Percentiles rank a stretch among this genome's conserved stretches.
Evolutionary conservation across 2,797 vertebrate species (phyloP).

Genomic region (Sebastes baramenuke): DNA sequence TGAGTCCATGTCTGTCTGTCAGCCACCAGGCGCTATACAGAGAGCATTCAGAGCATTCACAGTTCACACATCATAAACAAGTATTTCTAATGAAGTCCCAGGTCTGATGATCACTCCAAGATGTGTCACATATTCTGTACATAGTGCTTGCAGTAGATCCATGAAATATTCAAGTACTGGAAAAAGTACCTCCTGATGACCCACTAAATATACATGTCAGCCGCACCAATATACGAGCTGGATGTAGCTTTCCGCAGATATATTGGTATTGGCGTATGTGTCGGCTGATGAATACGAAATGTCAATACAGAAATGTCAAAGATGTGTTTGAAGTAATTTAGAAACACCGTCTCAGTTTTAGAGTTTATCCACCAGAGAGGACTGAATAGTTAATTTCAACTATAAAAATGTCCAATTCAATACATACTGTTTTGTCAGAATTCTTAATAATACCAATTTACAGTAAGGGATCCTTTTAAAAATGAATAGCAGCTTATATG

Average conservation of each 20-base stretch:
- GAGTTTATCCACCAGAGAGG: neutral
- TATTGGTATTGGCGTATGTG: neutral
- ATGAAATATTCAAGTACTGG: neutral
- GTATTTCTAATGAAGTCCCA: neutral
- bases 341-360: neutral
- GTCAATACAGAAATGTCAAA: neutral
- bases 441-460: neutral
- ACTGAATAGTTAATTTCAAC: neutral
- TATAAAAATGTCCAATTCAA: neutral
- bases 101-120: neutral
- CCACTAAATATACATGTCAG: neutral
- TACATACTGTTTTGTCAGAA: neutral
- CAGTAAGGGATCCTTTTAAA: neutral
- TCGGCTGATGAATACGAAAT: neutral
- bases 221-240: neutral
- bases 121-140: neutral
- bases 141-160: neutral
- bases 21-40: conserved; percentile 9
- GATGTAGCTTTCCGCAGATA: neutral
- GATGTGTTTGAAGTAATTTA: neutral
- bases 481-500: neutral
- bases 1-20: conserved; percentile 15
- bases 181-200: neutral
- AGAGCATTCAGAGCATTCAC: neutral
- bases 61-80: conserved; percentile 4